Conservation (phyloP, 2,888 invertebrate species). For the Ellobium chinense region DNA sequence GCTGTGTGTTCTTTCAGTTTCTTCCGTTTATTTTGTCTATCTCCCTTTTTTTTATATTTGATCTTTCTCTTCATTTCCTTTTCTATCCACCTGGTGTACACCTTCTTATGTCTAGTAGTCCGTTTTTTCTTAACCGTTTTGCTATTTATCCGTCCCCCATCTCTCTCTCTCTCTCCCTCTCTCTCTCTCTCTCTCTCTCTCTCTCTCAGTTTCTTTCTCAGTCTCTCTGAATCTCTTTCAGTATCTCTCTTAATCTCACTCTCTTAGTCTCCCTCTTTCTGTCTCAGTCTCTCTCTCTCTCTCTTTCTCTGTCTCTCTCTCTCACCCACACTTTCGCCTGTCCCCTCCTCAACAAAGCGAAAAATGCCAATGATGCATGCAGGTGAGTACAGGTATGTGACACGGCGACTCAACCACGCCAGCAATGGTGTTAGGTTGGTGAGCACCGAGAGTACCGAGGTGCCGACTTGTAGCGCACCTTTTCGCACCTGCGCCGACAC, state of each 20-base stretch:
- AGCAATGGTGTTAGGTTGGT: not conserved
- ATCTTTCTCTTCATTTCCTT: too few relatives aligned
- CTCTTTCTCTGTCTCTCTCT: constrained; percentile 8
- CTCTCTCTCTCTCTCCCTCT: constrained; percentile 6
- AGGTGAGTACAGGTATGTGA: not conserved
- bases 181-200: constrained; percentile 26
- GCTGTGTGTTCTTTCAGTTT: too few relatives aligned
- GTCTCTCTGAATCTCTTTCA: constrained; percentile 12
- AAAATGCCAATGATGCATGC: not conserved
- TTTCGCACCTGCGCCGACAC: not conserved
- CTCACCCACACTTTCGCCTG: too few relatives aligned
- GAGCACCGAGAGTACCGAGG: not conserved
- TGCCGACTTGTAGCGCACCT: not conserved
- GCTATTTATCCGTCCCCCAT: not conserved
- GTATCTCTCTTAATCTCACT: constrained; percentile 2
- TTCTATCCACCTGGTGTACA: too few relatives aligned
- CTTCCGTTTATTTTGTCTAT: too few relatives aligned
- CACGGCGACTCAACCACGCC: not conserved
- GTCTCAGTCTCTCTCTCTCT: constrained; percentile 22
- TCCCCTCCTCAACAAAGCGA: too few relatives aligned
- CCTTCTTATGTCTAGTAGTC: not conserved
- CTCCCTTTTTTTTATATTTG: too few relatives aligned
- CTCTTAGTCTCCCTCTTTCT: too few relatives aligned
- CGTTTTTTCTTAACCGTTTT: not conserved
- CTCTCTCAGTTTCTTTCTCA: constrained; percentile 21